Base-by-base conservation (phyloP, 2,888 invertebrate genomes). In the Plebejus anna region DNA sequence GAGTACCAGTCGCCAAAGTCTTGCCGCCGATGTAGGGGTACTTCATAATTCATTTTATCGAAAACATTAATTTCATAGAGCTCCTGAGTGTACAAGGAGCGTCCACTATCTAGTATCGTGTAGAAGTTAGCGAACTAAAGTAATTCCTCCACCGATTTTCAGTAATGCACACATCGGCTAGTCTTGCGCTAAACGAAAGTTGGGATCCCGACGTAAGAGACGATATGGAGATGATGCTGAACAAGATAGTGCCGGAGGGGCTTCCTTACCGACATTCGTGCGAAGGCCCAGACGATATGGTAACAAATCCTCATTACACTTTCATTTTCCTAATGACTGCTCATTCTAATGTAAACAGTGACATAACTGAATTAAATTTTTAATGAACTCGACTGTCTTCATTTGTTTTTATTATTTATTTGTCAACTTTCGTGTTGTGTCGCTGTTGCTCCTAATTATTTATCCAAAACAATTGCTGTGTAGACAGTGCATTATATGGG, bases 201-300 rank as follows among this genome's bases (percentile, higher is more conserved):
- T 99, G 98, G 98, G 99, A 99, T 95, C 98, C 98, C 81, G 98
- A 98, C 93, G 98, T 98, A 80, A 96, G 98, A 94, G 98, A 98
- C 90, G 99, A 99, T 90, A 99, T 99, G 98, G 99, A 99, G 95
- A 99, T 98, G 98, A 98, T 99, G 98, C 96, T 99, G 92, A 99
- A 99, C 94, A 98, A 98, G 96, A 97, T 99, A 94, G 98, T 99
- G 94, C 99, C 99, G 90, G 99, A 99, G 96, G 98, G 97, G 86
- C 96, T 98, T 94, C 97, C 97, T 85, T 99, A 98, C 92, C 96
- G 98, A 92, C 99, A 99, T 94, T 98, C 98, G 80, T 98, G 98
- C 94, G 99, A 99, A 95, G 99, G 99, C 82, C 98, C 99, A 81
- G 99, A 99, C 92, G 99, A 99, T 91, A 99, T 99, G 99, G 99